These are phyloP conservation scores for Laupala kohalensis DNA, from an alignment of 1,140 invertebrate species.

Conservation along the genomic window DNA sequence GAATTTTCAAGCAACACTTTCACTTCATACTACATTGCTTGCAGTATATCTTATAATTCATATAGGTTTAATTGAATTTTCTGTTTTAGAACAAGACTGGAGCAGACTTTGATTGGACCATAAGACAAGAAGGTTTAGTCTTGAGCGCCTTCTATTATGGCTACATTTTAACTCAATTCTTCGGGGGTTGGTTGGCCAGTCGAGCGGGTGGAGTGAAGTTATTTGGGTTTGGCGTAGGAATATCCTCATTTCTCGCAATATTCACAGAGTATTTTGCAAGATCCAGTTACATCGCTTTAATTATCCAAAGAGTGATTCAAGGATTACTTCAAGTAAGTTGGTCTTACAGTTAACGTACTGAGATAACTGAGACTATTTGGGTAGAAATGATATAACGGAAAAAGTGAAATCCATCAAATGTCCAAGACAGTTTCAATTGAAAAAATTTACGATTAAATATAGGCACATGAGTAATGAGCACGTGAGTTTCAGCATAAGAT, in stretches of 20 bases:
- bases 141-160: constrained; percentile 46
- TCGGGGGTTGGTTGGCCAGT: constrained; percentile 42
- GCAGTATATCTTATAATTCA: too few species aligned
- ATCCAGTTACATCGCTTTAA: constrained; percentile 51
- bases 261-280: constrained; percentile 46
- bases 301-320: constrained; percentile 68
- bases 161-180: constrained; percentile 43
- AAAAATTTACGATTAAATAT: too few species aligned
- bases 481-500: too few species aligned
- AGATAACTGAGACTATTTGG: too few species aligned
- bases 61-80: too few species aligned
- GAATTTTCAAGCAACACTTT: too few species aligned
- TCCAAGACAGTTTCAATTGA: too few species aligned
- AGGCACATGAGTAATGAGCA: too few species aligned
- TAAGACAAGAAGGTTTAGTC: constrained; percentile 38
- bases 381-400: too few species aligned
- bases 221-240: constrained; percentile 43
- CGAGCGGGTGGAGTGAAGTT: constrained; percentile 43
- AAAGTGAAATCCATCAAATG: too few species aligned
- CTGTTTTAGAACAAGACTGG: too few species aligned
- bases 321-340: constrained; percentile 69
- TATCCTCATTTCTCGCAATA: constrained; percentile 53
- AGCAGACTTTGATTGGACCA: constrained; percentile 20
- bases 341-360: background rate
- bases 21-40: too few species aligned